These are phyloP conservation scores for Aphis craccivora DNA, from an alignment of 1,140 invertebrate species.

Conservation along the genomic window DNA sequence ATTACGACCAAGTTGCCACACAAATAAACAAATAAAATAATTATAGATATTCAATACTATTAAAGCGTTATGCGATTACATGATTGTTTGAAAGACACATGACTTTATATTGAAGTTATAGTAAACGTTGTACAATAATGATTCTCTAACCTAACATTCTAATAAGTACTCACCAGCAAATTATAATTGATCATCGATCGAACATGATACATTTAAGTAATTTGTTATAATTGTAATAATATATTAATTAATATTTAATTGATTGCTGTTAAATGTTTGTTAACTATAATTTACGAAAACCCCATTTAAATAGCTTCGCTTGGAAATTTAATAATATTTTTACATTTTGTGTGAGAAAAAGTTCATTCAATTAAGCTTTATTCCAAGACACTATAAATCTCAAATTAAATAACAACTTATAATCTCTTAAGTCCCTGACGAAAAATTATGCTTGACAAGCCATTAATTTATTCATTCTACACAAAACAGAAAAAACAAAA, in stretches of 20 bases:
- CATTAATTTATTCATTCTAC: neutral
- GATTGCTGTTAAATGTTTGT: neutral
- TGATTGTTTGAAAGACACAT: neutral
- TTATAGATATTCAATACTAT: neutral
- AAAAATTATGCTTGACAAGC: neutral
- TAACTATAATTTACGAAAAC: too few species aligned
- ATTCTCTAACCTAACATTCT: neutral
- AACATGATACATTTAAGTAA: neutral
- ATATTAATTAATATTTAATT: neutral
- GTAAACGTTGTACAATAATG: neutral
- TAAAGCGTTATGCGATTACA: neutral
- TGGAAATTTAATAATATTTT: neutral
- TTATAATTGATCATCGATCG: neutral
- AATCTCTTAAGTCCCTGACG: neutral
- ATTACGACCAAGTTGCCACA: neutral
- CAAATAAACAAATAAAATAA: neutral
- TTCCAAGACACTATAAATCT: neutral
- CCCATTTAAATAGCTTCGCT: neutral
- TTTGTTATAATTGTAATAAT: neutral
- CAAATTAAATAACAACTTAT: conserved; percentile 5
- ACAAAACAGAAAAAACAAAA: neutral
- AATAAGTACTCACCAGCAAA: neutral
- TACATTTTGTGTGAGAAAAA: neutral
- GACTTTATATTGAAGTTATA: neutral
- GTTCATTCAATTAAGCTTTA: neutral